These are phyloP conservation scores for Corbicula japonica DNA, from an alignment of 2,888 invertebrate genomes.

Conservation along the genomic window DNA sequence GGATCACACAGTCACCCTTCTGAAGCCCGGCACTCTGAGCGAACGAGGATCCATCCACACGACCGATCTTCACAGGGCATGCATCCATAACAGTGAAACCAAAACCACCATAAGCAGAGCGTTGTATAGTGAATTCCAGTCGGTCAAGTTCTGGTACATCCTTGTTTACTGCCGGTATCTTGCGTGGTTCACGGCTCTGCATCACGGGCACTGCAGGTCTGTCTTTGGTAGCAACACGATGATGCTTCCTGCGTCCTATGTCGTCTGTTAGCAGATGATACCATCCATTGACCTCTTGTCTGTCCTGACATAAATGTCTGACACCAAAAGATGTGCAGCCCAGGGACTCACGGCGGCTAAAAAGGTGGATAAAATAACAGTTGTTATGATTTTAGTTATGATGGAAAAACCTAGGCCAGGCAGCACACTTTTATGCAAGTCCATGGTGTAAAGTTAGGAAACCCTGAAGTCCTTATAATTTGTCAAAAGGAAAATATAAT, in stretches of 20 bases:
- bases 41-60: constrained; percentile 81
- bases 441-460: no score
- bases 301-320: constrained; percentile 90
- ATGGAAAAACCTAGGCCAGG: no score
- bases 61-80: constrained; percentile 82
- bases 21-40: constrained; percentile 79
- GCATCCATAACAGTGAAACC: constrained; percentile 84
- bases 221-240: constrained; percentile 70
- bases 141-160: constrained; percentile 47
- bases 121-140: constrained; percentile 66
- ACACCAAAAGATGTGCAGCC: constrained; percentile 97
- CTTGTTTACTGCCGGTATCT: constrained; percentile 53
- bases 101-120: constrained; percentile 78
- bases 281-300: constrained; percentile 90
- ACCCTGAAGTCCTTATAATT: no score
- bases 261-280: constrained; percentile 92
- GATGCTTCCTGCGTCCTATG: constrained; percentile 88
- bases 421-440: no score
- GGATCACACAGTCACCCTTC: constrained; percentile 80
- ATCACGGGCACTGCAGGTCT: constrained; percentile 40
- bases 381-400: no score
- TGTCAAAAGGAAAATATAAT: no score
- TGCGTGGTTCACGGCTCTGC: constrained; percentile 20
- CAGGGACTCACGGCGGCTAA: constrained; percentile 95
- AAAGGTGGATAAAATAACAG: constrained; percentile 43